Evolutionary conservation across 2,888 invertebrate genomes (phyloP), one percentile per base, ranked within the genome.

Genomic region (Nymphalis c-album): DNA sequence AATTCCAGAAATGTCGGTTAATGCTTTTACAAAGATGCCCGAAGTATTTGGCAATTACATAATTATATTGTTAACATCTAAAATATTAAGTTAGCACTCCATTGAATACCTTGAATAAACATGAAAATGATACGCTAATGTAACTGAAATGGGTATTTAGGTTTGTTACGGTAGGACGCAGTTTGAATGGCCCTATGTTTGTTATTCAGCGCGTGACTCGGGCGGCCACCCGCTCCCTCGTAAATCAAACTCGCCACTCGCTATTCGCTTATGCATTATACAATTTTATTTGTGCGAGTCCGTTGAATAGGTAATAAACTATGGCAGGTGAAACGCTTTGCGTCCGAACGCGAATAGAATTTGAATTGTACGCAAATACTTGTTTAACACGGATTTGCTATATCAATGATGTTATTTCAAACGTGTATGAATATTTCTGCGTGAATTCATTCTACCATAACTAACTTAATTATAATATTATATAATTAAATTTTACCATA

Each of bases 201-300:
- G 90, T 91, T 90, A 92, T 91, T 91, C 91, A 88, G 78, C 83
- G 77, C 90, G 87, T 83, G 88, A 85, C 86, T 82, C 81, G 78
- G 79, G 75, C 82, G 79, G 82, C 81, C 82, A 77, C 79, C 76
- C 75, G 82, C 82, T 76, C 83, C 80, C 85, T 87, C 91, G 89
- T 92, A 92, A 92, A 92, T 92, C 92, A 92, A 90, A 91, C 90
- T 87, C 88, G 85, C 90, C 88, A 88, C 90, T 90, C 90, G 91
- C 91, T 86, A 89, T 91, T 91, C 91, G 91, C 90, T 90, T 92
- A 91, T 92, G 88, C 90, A 92, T 92, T 92, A 92, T 91, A 92
- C 91, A 92, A 91, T 92, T 92, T 92, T 92, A 92, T 92, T 92
- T 92, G 92, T 90, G 87, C 89, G 87, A 90, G 88, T 87, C 85